phyloP scores from a whole-genome alignment of 2,888 invertebrate species.

The Platycheirus albimanus region DNA sequence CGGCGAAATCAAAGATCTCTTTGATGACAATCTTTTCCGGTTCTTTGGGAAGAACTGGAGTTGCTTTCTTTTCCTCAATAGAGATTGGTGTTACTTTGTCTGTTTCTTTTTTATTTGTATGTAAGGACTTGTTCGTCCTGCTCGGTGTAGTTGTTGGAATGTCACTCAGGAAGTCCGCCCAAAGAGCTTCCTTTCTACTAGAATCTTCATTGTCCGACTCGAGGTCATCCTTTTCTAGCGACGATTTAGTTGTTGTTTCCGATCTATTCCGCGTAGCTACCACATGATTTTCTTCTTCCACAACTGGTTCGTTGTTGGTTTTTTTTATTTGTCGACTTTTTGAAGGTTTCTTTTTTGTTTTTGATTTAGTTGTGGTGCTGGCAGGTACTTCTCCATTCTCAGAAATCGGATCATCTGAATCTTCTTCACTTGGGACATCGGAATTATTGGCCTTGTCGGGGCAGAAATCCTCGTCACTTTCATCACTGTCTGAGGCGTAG shows the following conservation, averaged over 20 bases:
- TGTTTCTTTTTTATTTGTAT: conserved; percentile 55
- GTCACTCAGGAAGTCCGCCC: conserved; percentile 91
- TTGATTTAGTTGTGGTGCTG: conserved; percentile 52
- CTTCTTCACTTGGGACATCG: conserved; percentile 83
- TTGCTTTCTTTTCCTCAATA: conserved; percentile 39
- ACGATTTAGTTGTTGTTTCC: conserved; percentile 61
- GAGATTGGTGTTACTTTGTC: conserved; percentile 34
- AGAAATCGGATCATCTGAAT: conserved; percentile 86
- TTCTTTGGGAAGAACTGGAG: conserved; percentile 44
- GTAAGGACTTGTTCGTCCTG: conserved; percentile 75
- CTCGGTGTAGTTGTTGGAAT: conserved; percentile 81
- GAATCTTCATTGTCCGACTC: conserved; percentile 86
- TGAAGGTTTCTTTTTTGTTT: conserved; percentile 74
- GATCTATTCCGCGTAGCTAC: conserved; percentile 61
- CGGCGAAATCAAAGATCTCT: conserved; percentile 93
- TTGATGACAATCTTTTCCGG: conserved; percentile 85
- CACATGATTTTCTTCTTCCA: conserved; percentile 58
- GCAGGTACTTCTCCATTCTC: conserved; percentile 83
- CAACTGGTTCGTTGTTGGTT: conserved; percentile 72
- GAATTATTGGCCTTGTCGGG: conserved; percentile 84
- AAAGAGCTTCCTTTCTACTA: conserved; percentile 89
- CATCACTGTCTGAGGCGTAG: conserved; percentile 87
- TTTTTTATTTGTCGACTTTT: conserved; percentile 78
- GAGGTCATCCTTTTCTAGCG: conserved; percentile 78
- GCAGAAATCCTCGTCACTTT: conserved; percentile 91